phyloP scores from a whole-genome alignment of 2,113 vertebrate species.

The Chlamydotis undulata region DNA sequence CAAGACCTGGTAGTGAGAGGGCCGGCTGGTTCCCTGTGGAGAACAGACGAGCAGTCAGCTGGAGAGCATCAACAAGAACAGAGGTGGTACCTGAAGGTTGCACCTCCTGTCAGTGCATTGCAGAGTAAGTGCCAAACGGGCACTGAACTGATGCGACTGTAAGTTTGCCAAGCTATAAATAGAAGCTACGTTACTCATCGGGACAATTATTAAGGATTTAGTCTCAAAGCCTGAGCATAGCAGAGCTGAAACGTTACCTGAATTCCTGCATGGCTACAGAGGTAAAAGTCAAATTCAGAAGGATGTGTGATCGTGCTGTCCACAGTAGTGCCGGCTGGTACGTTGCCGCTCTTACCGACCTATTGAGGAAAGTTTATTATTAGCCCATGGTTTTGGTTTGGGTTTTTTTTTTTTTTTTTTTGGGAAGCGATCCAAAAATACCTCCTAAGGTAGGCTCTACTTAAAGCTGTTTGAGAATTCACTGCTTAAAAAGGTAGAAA shows the following conservation, averaged over 20 bases:
- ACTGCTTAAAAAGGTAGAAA: slow-evolving; percentile 12
- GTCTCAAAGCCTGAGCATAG: not conserved
- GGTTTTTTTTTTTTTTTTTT: not conserved
- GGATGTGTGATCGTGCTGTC: slow-evolving; percentile 99
- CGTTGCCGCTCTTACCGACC: slow-evolving; percentile 98
- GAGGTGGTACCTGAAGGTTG: not conserved
- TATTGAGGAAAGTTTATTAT: slow-evolving; percentile 64
- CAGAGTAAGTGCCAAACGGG: not conserved
- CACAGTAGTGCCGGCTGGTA: slow-evolving; percentile 98
- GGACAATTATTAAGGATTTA: not conserved
- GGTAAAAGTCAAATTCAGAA: slow-evolving; percentile 98
- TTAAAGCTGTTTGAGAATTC: slow-evolving; percentile 1
- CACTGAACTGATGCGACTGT: not conserved
- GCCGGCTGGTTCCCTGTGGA: slow-evolving; percentile 94
- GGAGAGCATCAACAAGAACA: not conserved
- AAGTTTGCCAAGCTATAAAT: not conserved
- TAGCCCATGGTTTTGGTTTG: not conserved
- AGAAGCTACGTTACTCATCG: not conserved
- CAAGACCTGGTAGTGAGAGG: slow-evolving; percentile 97
- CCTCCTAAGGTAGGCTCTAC: not conserved
- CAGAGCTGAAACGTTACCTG: slow-evolving; percentile 82
- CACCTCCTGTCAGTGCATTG: not conserved
- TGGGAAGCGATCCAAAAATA: not conserved
- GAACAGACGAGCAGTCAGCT: not conserved
- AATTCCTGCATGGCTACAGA: slow-evolving; percentile 99